Percentiles rank a stretch among this genome's conserved stretches.
Evolutionary conservation across 2,113 vertebrate species (phyloP).

Genomic region (Rhinichthys klamathensis): DNA sequence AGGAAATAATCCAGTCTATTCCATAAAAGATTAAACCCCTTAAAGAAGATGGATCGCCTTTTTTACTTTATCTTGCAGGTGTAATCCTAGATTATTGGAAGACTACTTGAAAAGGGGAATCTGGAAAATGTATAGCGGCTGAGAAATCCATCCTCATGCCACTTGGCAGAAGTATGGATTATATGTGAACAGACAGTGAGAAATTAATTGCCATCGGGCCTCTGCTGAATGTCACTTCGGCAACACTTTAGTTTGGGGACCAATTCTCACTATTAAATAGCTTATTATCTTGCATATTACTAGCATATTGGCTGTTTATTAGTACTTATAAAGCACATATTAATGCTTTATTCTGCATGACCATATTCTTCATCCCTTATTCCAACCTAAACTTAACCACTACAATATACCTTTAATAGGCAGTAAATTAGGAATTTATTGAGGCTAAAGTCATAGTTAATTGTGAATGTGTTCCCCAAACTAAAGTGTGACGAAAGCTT

Average conservation of each 20-base stretch:
- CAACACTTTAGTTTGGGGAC: no score
- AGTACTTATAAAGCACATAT: no score
- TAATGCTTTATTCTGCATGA: no score
- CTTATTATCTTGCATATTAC: no score
- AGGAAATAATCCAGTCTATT: constrained; percentile 81
- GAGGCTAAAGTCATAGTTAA: no score
- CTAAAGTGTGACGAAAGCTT: not conserved
- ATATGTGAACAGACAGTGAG: not conserved
- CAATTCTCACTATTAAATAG: no score
- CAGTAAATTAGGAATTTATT: no score
- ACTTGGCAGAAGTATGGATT: not conserved
- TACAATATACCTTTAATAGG: no score
- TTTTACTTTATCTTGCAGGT: constrained; percentile 68
- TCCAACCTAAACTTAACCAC: no score
- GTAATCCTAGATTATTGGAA: constrained; percentile 79
- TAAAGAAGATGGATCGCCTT: constrained; percentile 79
- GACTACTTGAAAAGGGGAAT: constrained; percentile 68
- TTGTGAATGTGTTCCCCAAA: no score
- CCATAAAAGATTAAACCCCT: constrained; percentile 80
- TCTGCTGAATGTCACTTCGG: not conserved
- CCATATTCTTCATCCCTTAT: no score
- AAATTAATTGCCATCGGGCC: not conserved
- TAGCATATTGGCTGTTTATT: no score
- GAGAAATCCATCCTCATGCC: constrained; percentile 55
- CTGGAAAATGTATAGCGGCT: constrained; percentile 70